These are phyloP conservation scores for Darevskia mixta DNA, from an alignment of 2,797 vertebrate genomes.

Conservation along the genomic window DNA sequence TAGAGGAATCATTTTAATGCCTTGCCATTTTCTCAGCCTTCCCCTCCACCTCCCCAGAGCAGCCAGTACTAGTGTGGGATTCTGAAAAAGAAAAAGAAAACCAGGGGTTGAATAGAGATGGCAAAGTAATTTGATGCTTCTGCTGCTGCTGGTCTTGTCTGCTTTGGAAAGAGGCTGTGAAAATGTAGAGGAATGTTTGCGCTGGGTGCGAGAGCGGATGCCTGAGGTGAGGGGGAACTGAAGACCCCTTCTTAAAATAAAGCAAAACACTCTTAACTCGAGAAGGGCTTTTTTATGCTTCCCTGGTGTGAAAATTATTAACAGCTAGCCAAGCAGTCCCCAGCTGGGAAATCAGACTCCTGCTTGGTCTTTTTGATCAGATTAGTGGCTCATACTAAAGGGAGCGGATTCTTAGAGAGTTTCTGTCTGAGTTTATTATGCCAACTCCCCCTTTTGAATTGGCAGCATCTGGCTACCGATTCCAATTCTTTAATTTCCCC, in stretches of 20 bases:
- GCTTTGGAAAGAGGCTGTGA: slow-evolving; percentile 57
- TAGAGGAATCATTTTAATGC: slow-evolving; percentile 68
- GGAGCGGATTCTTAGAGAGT: slow-evolving; percentile 49
- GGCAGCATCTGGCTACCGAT: slow-evolving; percentile 53
- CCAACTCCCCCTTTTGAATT: slow-evolving; percentile 29
- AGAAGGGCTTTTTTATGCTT: slow-evolving; percentile 58
- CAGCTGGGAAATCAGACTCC: slow-evolving; percentile 52
- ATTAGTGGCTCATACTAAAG: slow-evolving; percentile 39
- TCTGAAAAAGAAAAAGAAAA: slow-evolving; percentile 55
- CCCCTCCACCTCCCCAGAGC: slow-evolving; percentile 15
- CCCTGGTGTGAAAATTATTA: slow-evolving; percentile 63
- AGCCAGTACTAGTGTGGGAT: slow-evolving; percentile 11
- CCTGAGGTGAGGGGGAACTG: slow-evolving; percentile 41
- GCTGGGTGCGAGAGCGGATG: slow-evolving; percentile 52
- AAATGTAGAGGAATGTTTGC: slow-evolving; percentile 59
- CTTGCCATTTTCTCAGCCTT: slow-evolving; percentile 66
- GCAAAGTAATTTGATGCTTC: slow-evolving; percentile 47
- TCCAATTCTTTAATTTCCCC: slow-evolving; percentile 48
- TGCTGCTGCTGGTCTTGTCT: slow-evolving; percentile 34
- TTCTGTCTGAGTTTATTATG: slow-evolving; percentile 45
- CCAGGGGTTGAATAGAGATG: not conserved
- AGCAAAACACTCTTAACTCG: slow-evolving; percentile 49
- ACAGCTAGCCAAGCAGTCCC: slow-evolving; percentile 49
- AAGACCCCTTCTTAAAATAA: slow-evolving; percentile 57
- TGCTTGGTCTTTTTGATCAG: slow-evolving; percentile 53